Conservation (phyloP, 2,113 vertebrate genomes). For the Argyrosomus japonicus region DNA sequence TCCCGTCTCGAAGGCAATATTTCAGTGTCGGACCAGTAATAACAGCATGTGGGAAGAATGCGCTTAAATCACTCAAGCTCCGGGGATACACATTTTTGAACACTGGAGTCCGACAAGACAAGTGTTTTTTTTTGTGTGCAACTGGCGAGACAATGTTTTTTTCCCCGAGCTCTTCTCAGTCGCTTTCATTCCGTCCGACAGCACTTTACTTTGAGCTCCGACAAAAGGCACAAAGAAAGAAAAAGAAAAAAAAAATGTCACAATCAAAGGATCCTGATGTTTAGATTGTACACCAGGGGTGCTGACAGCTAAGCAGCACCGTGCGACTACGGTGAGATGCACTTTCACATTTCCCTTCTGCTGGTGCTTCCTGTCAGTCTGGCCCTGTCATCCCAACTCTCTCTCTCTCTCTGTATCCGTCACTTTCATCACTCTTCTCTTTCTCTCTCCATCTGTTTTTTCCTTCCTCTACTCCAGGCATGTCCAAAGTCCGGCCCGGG, state of each 20-base stretch:
- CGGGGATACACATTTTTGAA: constrained; percentile 49
- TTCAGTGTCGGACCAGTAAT: constrained; percentile 41
- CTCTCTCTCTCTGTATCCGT: constrained; percentile 31
- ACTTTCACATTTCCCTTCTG: constrained; percentile 48
- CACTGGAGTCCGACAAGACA: constrained; percentile 43
- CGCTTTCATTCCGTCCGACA: constrained; percentile 67
- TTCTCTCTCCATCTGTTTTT: constrained; percentile 39
- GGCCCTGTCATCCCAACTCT: constrained; percentile 45
- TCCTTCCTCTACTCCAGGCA: background rate
- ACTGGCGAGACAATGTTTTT: constrained; percentile 48
- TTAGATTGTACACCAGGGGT: constrained; percentile 61
- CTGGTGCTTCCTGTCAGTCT: constrained; percentile 60
- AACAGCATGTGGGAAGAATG: constrained; percentile 54
- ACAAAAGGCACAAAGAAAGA: constrained; percentile 44
- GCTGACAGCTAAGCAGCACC: constrained; percentile 57
- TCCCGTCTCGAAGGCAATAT: constrained; percentile 47
- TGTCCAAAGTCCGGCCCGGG: too few species aligned
- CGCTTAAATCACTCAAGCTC: constrained; percentile 57
- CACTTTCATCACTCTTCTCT: constrained; percentile 52
- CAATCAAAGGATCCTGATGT: constrained; percentile 68
- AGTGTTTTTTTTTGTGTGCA: constrained; percentile 57
- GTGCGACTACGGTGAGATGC: constrained; percentile 42
- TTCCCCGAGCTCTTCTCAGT: constrained; percentile 11
- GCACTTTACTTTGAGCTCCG: constrained; percentile 56
- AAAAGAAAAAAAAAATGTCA: constrained; percentile 33